These are phyloP conservation scores for Prunella fulvescens DNA, from an alignment of 2,113 vertebrate species.

Conservation along the genomic window DNA sequence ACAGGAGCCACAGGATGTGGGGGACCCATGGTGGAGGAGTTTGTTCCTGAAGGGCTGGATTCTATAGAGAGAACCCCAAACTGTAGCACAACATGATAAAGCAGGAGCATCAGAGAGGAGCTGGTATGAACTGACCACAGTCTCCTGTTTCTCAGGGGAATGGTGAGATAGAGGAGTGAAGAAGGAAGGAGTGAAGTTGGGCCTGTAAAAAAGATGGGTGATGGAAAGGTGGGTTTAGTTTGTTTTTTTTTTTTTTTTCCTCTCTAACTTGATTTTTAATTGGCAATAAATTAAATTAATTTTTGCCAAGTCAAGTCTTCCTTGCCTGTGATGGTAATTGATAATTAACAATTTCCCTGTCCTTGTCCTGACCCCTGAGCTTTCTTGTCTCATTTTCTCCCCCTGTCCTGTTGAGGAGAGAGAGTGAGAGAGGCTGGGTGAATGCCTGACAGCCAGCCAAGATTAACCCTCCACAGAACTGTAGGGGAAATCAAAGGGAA, in stretches of 20 bases:
- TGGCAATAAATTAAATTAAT: neutral
- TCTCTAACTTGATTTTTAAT: neutral
- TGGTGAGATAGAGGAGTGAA: neutral
- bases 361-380: neutral
- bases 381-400: neutral
- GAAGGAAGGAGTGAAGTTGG: neutral
- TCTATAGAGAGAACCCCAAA: neutral
- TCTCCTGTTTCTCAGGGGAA: neutral
- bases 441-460: neutral
- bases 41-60: neutral
- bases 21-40: rapidly evolving
- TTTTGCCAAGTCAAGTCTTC: neutral
- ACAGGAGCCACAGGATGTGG: neutral
- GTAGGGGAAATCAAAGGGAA: neutral
- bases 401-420: neutral
- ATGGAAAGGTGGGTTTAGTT: neutral
- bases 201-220: neutral
- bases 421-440: neutral
- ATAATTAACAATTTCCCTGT: neutral
- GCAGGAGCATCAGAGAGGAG: neutral
- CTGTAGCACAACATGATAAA: neutral
- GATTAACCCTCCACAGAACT: neutral
- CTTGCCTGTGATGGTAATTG: neutral
- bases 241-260: neutral
- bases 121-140: neutral